A percentile compares a stretch with the other conserved stretches of the same genome.
phyloP scores from a whole-genome alignment of 2,888 invertebrate species.

The Prostheceraeus crozeri region DNA sequence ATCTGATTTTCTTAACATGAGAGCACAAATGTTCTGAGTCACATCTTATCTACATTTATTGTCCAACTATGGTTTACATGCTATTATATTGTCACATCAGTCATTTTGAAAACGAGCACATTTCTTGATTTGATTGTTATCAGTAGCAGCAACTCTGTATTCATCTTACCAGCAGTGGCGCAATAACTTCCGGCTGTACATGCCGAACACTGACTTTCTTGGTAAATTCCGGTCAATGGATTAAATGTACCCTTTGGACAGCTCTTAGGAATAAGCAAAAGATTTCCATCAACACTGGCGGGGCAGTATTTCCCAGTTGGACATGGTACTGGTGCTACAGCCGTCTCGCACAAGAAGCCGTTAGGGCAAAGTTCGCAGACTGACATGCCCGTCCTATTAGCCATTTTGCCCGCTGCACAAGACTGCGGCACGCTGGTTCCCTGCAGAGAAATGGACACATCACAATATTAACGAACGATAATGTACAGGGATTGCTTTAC shows the following conservation, averaged over 20 bases:
- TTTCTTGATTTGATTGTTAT: neutral
- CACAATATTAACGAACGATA: no score
- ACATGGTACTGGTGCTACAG: slow-evolving; percentile 47
- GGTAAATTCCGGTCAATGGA: slow-evolving; percentile 42
- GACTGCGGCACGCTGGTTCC: slow-evolving; percentile 43
- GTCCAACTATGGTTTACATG: no score
- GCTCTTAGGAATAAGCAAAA: slow-evolving; percentile 43
- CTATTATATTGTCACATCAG: no score
- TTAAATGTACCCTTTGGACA: slow-evolving; percentile 51
- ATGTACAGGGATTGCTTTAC: no score
- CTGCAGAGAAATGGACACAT: no score
- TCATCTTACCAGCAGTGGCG: slow-evolving; percentile 43
- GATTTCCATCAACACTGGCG: slow-evolving; percentile 44
- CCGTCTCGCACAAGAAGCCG: slow-evolving; percentile 48
- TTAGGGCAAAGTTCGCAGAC: slow-evolving; percentile 47
- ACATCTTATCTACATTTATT: no score
- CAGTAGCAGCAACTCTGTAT: neutral
- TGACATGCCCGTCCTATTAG: slow-evolving; percentile 49
- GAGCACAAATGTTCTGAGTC: no score
- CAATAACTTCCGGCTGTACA: slow-evolving; percentile 49
- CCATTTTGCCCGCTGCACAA: slow-evolving; percentile 48
- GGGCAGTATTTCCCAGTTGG: slow-evolving; percentile 47
- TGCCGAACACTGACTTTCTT: slow-evolving; percentile 43
- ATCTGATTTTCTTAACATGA: no score
- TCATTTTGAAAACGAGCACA: no score